phyloP scores from a whole-genome alignment of 2,113 vertebrate species.

The Larimichthys polyactis region DNA sequence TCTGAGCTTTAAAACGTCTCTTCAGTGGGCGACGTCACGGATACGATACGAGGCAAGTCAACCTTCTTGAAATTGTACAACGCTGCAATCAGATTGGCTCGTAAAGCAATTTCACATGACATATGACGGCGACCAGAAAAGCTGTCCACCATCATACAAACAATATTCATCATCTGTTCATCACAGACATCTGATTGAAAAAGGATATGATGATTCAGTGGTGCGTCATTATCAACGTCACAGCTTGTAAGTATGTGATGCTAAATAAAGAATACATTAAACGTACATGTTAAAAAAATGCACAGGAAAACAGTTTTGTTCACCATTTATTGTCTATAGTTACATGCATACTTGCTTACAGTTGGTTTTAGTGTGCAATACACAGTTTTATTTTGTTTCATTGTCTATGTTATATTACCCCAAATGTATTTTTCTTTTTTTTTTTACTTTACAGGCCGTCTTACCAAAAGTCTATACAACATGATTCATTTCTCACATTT shows the following conservation, averaged over 20 bases:
- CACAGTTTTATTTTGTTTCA: slow-evolving; percentile 67
- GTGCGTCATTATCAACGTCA: not conserved
- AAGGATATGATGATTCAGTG: not conserved
- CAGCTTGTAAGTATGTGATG: not conserved
- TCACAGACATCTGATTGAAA: not conserved
- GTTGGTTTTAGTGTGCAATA: slow-evolving; percentile 78
- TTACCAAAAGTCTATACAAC: slow-evolving; percentile 73
- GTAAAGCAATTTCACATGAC: not conserved
- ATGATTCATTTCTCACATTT: slow-evolving; percentile 69
- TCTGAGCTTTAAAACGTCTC: too few relatives aligned
- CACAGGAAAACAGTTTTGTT: slow-evolving; percentile 36
- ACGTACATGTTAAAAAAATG: not conserved
- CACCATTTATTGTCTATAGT: slow-evolving; percentile 82
- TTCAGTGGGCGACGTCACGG: too few relatives aligned
- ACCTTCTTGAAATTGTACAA: too few relatives aligned
- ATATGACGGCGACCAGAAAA: not conserved
- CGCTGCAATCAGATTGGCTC: not conserved
- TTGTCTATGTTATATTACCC: slow-evolving; percentile 70
- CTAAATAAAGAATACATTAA: not conserved
- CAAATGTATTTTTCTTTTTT: slow-evolving; percentile 45
- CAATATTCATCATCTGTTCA: not conserved
- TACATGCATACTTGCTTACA: slow-evolving; percentile 84
- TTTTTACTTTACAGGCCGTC: slow-evolving; percentile 62
- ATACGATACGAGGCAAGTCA: not conserved
- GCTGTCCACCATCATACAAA: too few relatives aligned